Base-by-base conservation (phyloP, 2,888 invertebrate genomes). In the Bursaphelenchus okinawaensis region DNA sequence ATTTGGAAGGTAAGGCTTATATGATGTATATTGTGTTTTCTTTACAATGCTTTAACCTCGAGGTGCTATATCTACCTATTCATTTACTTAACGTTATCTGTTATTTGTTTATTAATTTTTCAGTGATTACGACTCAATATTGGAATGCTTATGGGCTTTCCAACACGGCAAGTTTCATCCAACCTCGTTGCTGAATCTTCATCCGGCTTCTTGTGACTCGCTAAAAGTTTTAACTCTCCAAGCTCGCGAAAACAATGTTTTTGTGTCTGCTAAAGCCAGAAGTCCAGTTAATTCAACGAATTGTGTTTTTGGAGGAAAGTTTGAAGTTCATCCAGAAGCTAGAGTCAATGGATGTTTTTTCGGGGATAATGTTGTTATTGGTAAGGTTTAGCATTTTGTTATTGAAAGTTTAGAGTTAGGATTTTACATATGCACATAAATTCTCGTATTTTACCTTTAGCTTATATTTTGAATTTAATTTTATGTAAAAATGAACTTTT, bases 1-100 rank as follows among this genome's bases (percentile, higher is more conserved):
- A 23, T 61, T 26, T 22, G 74, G 68, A 16, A 64, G 51, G 74
- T 74, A 62, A 64, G 40, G 16, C 24, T 28, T 54, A 16, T 54
- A n/a, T 9, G 55, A 20, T 9, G 12, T 63, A 9, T 8, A 52
- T 23, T 12, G 16, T 9, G 26, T 8, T 9, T 19, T n/a, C 4
- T 12, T 56, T 57, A 57, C n/a, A n/a, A n/a, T n/a, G n/a, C n/a
- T n/a, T n/a, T n/a, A n/a, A n/a, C n/a, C n/a, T n/a, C n/a, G n/a
- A n/a, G n/a, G n/a, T n/a, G n/a, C n/a, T n/a, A n/a, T n/a, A n/a
- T n/a, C n/a, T n/a, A n/a, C n/a, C n/a, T n/a, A n/a, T n/a, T n/a
- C n/a, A n/a, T n/a, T n/a, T n/a, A n/a, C n/a, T n/a, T n/a, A n/a
- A n/a, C n/a, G n/a, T n/a, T n/a, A 40, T 40, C n/a, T 12, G 3